phyloP scores from a whole-genome alignment of 2,113 vertebrate species.

The Gymnobelideus leadbeateri region DNA sequence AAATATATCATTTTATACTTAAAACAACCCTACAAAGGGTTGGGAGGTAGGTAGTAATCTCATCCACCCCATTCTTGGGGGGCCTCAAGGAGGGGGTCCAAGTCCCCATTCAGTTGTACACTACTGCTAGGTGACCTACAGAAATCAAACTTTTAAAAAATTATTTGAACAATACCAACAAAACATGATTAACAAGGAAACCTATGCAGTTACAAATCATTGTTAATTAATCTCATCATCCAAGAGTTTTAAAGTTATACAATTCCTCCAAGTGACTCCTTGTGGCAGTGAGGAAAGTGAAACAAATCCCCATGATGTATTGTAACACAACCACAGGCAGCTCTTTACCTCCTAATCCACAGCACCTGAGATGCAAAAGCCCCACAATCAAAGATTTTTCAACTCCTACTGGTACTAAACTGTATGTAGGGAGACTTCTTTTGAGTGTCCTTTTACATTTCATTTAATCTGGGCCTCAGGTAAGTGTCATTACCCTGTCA shows the following conservation, averaged over 20 bases:
- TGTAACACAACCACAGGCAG: not conserved
- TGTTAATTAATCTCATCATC: not conserved
- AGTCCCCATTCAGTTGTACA: not conserved
- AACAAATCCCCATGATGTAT: not conserved
- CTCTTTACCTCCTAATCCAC: not conserved
- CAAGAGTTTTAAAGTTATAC: not conserved
- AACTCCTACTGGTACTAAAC: not conserved
- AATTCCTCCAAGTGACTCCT: not conserved
- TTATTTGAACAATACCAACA: not conserved
- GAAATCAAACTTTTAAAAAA: not conserved
- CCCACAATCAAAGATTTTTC: not conserved
- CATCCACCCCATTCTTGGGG: not conserved
- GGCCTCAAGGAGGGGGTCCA: not conserved
- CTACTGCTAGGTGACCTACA: not conserved
- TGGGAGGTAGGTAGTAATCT: not conserved
- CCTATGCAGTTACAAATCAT: not conserved
- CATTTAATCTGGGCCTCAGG: not conserved
- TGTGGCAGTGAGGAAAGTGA: not conserved
- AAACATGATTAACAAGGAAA: not conserved
- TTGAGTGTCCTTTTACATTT: not conserved
- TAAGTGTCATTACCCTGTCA: not conserved
- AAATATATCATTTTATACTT: not conserved
- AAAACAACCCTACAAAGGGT: no score
- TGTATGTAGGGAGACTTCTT: not conserved
- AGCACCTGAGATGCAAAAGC: not conserved